Evolutionary conservation across 1,140 invertebrate species (phyloP), one percentile per base, ranked within the genome.

Genomic region (Daktulosphaira vitifoliae): DNA sequence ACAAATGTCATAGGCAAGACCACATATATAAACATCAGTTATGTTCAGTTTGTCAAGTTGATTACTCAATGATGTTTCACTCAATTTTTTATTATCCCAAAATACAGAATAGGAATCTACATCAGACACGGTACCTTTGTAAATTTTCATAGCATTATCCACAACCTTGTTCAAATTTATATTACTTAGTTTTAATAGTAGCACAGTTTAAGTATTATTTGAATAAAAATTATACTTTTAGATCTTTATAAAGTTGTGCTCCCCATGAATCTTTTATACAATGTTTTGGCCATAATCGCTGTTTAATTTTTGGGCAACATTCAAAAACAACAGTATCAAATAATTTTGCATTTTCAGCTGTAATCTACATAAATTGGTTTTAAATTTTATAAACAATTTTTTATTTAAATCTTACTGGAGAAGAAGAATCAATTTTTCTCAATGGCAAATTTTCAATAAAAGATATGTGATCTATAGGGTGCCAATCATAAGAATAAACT

Each of bases 51-150:
- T 77, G 44, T 84, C 81, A 38, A 99, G 77, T 72, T 95, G 85
- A 1, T 81, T 80, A 67, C 84, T 83, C n/a, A 98, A 76, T 18
- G 86, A 86, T 4, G 94, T 98, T 70, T 93, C 83, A 1, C 86
- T 87, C 26, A 92, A 74, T 74, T 91, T 92, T 73, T 90, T 88
- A 77, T 98, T 98, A 76, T 98, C 95, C 87, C 89, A 96, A 78
- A 99, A 98, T 15, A 95, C 96, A 0, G 93, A 97, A 76, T 98
- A 98, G 1, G 92, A 95, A 73, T 98, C 96, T 9, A 97, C 88
- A 68, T 95, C 89, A 0, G 93, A 85, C 75, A 96, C 90, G 3
- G 89, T 92, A 16, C 96, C 94, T 77, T 97, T 98, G 74, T 92
- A 89, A 39, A 96, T 85, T 75, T 90, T 88, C 23, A 90, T 81